Conservation (phyloP, 2,888 invertebrate genomes). For the Ischnus inquisitorius region DNA sequence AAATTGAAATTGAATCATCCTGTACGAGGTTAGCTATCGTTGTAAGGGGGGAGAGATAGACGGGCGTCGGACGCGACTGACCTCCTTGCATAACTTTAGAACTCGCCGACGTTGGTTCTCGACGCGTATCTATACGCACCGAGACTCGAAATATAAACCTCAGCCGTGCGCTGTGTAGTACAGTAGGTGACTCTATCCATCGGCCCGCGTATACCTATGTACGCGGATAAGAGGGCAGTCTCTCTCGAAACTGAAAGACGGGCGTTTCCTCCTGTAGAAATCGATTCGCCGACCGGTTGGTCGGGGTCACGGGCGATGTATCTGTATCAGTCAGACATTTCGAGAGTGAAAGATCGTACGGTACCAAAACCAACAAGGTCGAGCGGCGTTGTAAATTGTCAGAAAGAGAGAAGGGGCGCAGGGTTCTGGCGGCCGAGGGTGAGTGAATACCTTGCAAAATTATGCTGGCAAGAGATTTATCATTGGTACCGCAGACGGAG, state of each 20-base stretch:
- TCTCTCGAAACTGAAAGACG: slow-evolving; percentile 48
- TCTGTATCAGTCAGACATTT: slow-evolving; percentile 35
- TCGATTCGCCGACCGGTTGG: slow-evolving; percentile 55
- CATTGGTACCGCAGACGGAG: slow-evolving; percentile 17
- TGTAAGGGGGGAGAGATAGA: slow-evolving; percentile 43
- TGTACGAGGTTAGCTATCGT: slow-evolving; percentile 21
- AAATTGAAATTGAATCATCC: slow-evolving; percentile 35
- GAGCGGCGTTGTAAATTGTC: slow-evolving; percentile 22
- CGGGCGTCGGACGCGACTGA: slow-evolving; percentile 71
- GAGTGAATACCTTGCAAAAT: slow-evolving; percentile 8
- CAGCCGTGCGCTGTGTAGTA: slow-evolving; percentile 3
- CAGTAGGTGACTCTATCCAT: slow-evolving; percentile 19
- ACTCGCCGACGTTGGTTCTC: slow-evolving; percentile 56
- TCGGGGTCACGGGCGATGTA: slow-evolving; percentile 56
- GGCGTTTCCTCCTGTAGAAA: slow-evolving; percentile 60
- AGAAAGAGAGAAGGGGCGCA: background rate
- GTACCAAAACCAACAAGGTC: slow-evolving; percentile 34
- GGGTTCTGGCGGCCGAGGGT: background rate
- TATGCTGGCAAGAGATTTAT: slow-evolving; percentile 13
- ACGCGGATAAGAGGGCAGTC: slow-evolving; percentile 7
- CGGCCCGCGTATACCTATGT: background rate
- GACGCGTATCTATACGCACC: slow-evolving; percentile 33
- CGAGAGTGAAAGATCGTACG: slow-evolving; percentile 34
- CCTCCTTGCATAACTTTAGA: slow-evolving; percentile 75
- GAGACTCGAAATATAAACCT: slow-evolving; percentile 6